Evolutionary conservation across 2,113 vertebrate species (phyloP).

Genomic region (Trinectes maculatus): DNA sequence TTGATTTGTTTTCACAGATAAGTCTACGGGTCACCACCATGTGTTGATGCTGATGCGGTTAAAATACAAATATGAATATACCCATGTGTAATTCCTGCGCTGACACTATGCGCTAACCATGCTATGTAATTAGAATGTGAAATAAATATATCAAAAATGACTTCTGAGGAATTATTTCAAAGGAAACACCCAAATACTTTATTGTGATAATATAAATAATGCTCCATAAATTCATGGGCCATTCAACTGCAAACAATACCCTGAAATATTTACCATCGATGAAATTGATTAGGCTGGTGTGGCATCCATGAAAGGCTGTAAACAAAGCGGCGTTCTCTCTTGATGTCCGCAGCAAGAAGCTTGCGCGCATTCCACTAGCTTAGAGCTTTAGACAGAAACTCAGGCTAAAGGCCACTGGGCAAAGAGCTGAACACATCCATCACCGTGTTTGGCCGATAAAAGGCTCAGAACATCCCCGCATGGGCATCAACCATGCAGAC

Average conservation of each 20-base stretch:
- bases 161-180: too few relatives aligned
- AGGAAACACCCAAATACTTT: too few relatives aligned
- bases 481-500: slow-evolving; percentile 38
- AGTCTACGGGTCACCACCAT: neutral
- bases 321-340: slow-evolving; percentile 64
- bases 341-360: slow-evolving; percentile 66
- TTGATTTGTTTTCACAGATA: slow-evolving; percentile 19
- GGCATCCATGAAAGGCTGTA: slow-evolving; percentile 62
- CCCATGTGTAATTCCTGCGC: neutral
- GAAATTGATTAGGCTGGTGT: slow-evolving; percentile 66
- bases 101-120: too few relatives aligned
- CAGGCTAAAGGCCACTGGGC: slow-evolving; percentile 67
- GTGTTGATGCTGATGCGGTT: neutral
- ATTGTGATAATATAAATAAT: too few relatives aligned
- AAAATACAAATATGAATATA: neutral
- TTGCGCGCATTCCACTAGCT: slow-evolving; percentile 74
- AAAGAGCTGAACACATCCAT: slow-evolving; percentile 71
- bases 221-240: slow-evolving; percentile 25
- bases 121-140: neutral
- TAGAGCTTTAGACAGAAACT: slow-evolving; percentile 71
- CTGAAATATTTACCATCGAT: slow-evolving; percentile 46
- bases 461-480: slow-evolving; percentile 48
- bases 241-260: slow-evolving; percentile 37
- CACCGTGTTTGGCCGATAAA: slow-evolving; percentile 72
- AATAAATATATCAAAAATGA: neutral